Evolutionary conservation across 2,797 vertebrate genomes (phyloP), one percentile per base, ranked within the genome.

Genomic region (Lophius americanus): DNA sequence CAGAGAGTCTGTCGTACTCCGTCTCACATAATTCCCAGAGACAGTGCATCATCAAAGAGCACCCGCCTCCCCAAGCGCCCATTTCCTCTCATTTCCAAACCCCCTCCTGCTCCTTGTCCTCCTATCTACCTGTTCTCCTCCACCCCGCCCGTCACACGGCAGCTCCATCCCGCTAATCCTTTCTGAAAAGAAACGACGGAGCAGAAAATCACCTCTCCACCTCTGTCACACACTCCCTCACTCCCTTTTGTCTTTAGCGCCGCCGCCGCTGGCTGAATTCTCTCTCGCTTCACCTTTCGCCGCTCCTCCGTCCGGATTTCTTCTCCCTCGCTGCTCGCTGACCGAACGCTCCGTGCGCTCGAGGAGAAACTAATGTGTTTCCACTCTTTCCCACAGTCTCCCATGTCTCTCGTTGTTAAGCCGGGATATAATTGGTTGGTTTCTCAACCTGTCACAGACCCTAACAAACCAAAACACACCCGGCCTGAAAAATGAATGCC

Each of bases 191-290:
- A 88, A 88, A 92, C 88, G 88, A 88, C 91, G 81, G 91, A 91
- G 90, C 91, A 92, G 89, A 92, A 92, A 92, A 92, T 92, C 90
- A 91, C 90, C 86, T 92, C 84, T 88, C 89, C 85, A 90, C 90
- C 90, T 89, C 89, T 86, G 89, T 91, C 90, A 91, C 86, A 90
- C 80, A 85, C 85, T 90, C 86, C 82, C 85, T 78, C 67, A 50
- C 75, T 90, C 81, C 75, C 88, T 85, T 91, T 91, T 90, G 89
- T 91, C 87, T 91, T 91, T 89, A 84, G 89, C 85, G 75, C 50
- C 54, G 43, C 9, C 47, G 33, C 43, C 58, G 61, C 56, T 11
- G 43, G 13, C 35, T 38, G 7, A 37, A 23, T 23, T 60, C 54
- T 60, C 73, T 75, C 68, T 57, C 58, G 36, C 46, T 13, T 51